Evolutionary conservation across 2,113 vertebrate genomes (phyloP), one percentile per base, ranked within the genome.

Genomic region (Oryzias melastigma): DNA sequence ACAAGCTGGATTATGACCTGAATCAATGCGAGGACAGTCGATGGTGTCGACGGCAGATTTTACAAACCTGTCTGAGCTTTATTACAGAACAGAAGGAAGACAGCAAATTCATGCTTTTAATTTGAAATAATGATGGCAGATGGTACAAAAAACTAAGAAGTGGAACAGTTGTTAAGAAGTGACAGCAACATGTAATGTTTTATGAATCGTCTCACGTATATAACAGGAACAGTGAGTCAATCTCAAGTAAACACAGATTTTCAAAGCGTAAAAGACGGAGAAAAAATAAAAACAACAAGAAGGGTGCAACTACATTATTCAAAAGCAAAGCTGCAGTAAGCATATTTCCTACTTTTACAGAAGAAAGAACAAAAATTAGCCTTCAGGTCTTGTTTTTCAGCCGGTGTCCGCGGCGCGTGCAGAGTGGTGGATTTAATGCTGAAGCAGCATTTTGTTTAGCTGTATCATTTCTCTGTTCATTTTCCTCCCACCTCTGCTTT

Each of bases 401-500:
- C 19, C 7, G 52, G 16, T 6, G 42, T 63, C 42, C 27, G 19
- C 5, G 16, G 19, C 43, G 5, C 47, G 12, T 29, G 19, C n/a
- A 20, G 18, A 12, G 5, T 41, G 44, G 5, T 41, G 40, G 40
- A 25, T 19, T 56, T 66, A 56, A 71, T 59, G 71, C 41, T 64
- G 60, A 78, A 46, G 50, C 53, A 72, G 62, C 45, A 41, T 62
- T 75, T 78, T 66, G 44, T 69, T 73, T 61, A 24, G 56, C 24
- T 20, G 20, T 60, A 58, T 68, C 64, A 57, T 58, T 55, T 65
- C 47, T 19, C 55, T 29, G 52, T 43, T 64, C 45, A n/a, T 71
- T 79, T 75, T 55, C 63, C 76, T 53, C 74, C 63, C 54, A 64
- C 61, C 20, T 60, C 18, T 54, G 64, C 61, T 70, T 77, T 75